These are phyloP conservation scores for Diadophis punctatus DNA, from an alignment of 2,113 vertebrate genomes.

Conservation along the genomic window DNA sequence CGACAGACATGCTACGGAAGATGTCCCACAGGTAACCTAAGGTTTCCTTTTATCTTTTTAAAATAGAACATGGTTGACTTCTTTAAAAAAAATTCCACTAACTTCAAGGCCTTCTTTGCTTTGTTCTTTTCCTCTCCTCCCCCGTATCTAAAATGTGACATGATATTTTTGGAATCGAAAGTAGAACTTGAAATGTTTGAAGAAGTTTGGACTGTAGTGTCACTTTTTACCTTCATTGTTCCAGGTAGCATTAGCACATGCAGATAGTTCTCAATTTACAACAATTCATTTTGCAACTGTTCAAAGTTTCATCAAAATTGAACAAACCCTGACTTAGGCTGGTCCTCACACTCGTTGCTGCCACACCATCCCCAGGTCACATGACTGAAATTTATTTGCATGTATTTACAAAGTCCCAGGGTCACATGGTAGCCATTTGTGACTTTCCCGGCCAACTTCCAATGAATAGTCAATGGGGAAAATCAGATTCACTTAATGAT, in stretches of 20 bases:
- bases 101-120: not conserved
- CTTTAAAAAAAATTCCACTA: not conserved
- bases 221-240: not conserved
- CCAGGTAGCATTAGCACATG: not conserved
- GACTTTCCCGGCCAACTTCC: not conserved
- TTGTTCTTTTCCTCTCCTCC: not conserved
- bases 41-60: not conserved
- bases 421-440: not conserved
- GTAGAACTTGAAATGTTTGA: not conserved
- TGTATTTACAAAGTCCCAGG: not conserved
- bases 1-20: conserved; percentile 55
- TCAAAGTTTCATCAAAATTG: not conserved
- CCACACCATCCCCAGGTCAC: not conserved
- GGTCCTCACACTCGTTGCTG: not conserved
- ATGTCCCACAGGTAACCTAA: conserved; percentile 62
- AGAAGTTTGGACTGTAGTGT: no score
- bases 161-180: not conserved
- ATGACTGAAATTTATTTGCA: not conserved
- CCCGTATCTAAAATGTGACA: not conserved
- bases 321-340: not conserved
- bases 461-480: not conserved
- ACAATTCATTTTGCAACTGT: not conserved
- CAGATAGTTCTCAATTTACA: not conserved
- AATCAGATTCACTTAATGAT: not conserved
- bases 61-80: not conserved